Evolutionary conservation across 2,888 invertebrate species (phyloP), one percentile per base, ranked within the genome.

Genomic region (Ypsolopha scabrella): DNA sequence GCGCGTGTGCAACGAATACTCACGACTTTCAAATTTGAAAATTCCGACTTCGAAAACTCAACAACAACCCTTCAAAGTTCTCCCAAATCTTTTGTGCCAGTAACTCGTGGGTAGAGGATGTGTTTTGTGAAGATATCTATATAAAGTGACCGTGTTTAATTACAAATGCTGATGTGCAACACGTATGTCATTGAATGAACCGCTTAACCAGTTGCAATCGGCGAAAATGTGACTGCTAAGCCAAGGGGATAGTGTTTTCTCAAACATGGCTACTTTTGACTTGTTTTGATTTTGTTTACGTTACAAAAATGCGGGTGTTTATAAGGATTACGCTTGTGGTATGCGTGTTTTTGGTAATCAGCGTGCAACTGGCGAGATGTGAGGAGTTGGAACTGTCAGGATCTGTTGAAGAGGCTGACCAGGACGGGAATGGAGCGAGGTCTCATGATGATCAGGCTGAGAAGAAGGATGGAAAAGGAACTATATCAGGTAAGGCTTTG

Each of bases 161-260:
- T 52, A 55, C 57, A 55, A 50, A 59, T 58, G 59, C 56, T 56
- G 55, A 59, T 59, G 59, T 54, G 36, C 48, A 34, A 51, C 57
- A 63, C 58, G 62, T 65, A 67, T 70, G 67, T 66, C 64, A 66
- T 72, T 74, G 70, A 67, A 68, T 65, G 58, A 64, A 61, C 58
- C 61, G 57, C 57, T 63, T 56, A 14, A 36, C 47, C 54, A 58
- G 54, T 64, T 66, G 69, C 65, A 69, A 70, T 67, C 66, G 65
- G 70, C 72, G 75, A 85, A 83, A 81, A 85, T 85, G 83, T 85
- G 83, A 85, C 85, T 80, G 75, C 70, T 65, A 62, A 60, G 64
- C 52, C 53, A 55, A 58, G 62, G 60, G 63, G 61, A 60, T 62
- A 60, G 58, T 50, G 54, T 57, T 60, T 65, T 63, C 63, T 60